These are phyloP conservation scores for Dysdera silvatica DNA, from an alignment of 1,140 invertebrate species.

Conservation along the genomic window DNA sequence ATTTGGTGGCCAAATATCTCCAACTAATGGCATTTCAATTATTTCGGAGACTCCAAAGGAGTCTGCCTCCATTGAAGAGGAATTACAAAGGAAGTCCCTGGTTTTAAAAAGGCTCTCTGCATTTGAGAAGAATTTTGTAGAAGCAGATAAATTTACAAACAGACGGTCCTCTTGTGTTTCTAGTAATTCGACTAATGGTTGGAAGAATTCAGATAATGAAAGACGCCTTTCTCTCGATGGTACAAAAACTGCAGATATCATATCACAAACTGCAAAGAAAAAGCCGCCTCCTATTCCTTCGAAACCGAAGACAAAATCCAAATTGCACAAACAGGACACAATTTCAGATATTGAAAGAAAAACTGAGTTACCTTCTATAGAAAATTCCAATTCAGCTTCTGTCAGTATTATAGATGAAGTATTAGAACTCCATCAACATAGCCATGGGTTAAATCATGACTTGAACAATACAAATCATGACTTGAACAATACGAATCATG, in stretches of 20 bases:
- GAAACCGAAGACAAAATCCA: too few relatives aligned
- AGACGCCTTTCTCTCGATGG: slow-evolving; percentile 19
- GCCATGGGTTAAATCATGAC: too few relatives aligned
- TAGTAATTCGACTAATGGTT: not conserved
- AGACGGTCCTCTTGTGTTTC: slow-evolving; percentile 12
- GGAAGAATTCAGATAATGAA: not conserved
- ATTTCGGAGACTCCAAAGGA: not conserved
- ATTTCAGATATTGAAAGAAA: too few relatives aligned
- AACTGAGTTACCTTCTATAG: too few relatives aligned
- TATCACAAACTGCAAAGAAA: slow-evolving; percentile 9
- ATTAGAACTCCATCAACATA: too few relatives aligned
- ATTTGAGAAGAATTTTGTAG: slow-evolving; percentile 20
- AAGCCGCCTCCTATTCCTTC: slow-evolving; percentile 5
- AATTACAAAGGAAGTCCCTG: slow-evolving; percentile 4
- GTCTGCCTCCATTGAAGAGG: not conserved
- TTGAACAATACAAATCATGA: too few relatives aligned
- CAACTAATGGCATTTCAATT: not conserved
- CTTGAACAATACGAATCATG: too few relatives aligned
- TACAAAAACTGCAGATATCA: not conserved
- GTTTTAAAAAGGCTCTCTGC: slow-evolving; percentile 19
- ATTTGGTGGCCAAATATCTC: not conserved
- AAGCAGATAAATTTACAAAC: not conserved
- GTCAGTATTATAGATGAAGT: too few relatives aligned
- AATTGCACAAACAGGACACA: too few relatives aligned
- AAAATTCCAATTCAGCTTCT: too few relatives aligned